Percentiles rank a stretch among this genome's conserved stretches.
phyloP scores from a whole-genome alignment of 2,888 invertebrate species.

The Heteromyza rotundicornis region DNA sequence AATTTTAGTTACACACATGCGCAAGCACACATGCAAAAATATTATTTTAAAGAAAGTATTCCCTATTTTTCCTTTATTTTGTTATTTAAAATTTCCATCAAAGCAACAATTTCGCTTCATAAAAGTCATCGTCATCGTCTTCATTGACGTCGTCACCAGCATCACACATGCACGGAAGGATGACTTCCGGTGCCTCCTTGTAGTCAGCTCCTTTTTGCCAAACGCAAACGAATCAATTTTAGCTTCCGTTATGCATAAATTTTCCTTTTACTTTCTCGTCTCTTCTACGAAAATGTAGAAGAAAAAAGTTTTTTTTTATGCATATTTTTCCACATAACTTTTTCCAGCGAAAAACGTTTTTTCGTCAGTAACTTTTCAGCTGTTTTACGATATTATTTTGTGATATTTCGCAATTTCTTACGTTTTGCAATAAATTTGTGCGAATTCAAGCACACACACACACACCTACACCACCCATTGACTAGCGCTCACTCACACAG shows the following conservation, averaged over 20 bases:
- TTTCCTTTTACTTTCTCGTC: slow-evolving; percentile 43
- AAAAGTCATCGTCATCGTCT: background rate
- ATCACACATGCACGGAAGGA: slow-evolving; percentile 43
- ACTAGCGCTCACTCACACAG: background rate
- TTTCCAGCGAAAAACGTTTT: too few species aligned
- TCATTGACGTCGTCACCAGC: background rate
- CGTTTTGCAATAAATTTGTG: slow-evolving; percentile 2
- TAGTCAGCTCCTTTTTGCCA: slow-evolving; percentile 27
- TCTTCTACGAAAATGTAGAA: slow-evolving; percentile 37
- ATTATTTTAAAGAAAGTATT: background rate
- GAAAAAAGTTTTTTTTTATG: slow-evolving; percentile 30
- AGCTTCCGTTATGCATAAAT: slow-evolving; percentile 50
- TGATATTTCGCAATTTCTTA: background rate
- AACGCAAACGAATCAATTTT: slow-evolving; percentile 46
- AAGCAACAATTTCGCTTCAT: background rate
- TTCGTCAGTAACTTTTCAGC: too few species aligned
- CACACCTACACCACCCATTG: background rate
- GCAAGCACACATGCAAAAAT: background rate
- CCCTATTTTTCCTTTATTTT: background rate
- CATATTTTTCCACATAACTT: background rate
- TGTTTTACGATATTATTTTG: too few species aligned
- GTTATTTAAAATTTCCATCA: background rate
- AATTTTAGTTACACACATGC: background rate
- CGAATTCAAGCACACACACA: background rate
- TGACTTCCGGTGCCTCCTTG: slow-evolving; percentile 42